These are phyloP conservation scores for Bovichtus variegatus DNA, from an alignment of 2,797 vertebrate genomes.

Conservation along the genomic window DNA sequence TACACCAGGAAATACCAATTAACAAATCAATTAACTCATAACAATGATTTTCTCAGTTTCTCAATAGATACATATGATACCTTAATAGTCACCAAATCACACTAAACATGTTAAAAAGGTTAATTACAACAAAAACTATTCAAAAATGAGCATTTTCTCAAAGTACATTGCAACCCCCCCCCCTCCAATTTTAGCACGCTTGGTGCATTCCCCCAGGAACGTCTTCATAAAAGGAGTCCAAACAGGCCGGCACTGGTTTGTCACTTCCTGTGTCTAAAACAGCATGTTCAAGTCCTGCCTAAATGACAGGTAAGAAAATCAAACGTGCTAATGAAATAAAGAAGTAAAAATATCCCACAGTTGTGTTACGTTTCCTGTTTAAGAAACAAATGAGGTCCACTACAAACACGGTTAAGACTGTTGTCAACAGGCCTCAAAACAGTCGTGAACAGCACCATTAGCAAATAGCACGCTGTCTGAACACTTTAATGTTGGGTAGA, in stretches of 20 bases:
- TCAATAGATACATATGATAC: background rate
- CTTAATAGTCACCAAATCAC: background rate
- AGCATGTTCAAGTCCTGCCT: background rate
- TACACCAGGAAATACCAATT: background rate
- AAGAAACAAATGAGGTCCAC: background rate
- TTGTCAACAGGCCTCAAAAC: background rate
- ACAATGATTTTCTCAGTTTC: background rate
- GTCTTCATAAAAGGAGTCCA: slow-evolving; percentile 5
- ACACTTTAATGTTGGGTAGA: background rate
- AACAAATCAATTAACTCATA: background rate
- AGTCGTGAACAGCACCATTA: background rate
- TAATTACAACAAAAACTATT: background rate
- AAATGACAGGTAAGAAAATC: slow-evolving; percentile 14
- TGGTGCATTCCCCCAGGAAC: slow-evolving; percentile 21
- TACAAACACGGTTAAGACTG: background rate
- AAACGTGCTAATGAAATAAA: background rate
- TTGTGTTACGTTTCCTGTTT: background rate
- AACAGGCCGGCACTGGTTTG: background rate
- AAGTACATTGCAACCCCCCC: background rate
- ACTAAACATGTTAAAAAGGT: background rate
- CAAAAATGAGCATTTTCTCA: background rate
- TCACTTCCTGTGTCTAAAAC: slow-evolving; percentile 23
- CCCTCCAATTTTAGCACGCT: background rate
- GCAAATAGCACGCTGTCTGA: background rate
- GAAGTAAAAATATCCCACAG: background rate